phyloP scores from a whole-genome alignment of 2,113 vertebrate species.

The Equus przewalskii region DNA sequence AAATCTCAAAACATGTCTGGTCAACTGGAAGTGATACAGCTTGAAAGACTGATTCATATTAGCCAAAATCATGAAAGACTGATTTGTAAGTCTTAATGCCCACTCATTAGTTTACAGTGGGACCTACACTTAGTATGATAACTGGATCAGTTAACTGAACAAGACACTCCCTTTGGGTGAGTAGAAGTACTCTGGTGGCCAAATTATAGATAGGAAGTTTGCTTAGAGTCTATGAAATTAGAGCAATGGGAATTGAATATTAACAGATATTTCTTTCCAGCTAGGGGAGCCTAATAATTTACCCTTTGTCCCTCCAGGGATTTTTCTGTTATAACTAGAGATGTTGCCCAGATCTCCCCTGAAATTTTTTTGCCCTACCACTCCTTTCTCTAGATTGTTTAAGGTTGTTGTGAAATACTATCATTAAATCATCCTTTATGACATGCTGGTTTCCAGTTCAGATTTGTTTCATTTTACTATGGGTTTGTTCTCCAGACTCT shows the following conservation, averaged over 20 bases:
- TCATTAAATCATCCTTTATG: neutral
- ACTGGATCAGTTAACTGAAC: neutral
- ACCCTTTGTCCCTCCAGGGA: neutral
- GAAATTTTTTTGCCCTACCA: neutral
- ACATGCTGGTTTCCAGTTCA: neutral
- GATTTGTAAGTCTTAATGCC: slow-evolving; percentile 15
- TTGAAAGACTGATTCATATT: neutral
- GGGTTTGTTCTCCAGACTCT: neutral
- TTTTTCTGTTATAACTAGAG: slow-evolving; percentile 15
- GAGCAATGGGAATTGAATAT: slow-evolving; percentile 60
- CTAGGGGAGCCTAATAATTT: neutral
- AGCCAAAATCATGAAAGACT: slow-evolving; percentile 30
- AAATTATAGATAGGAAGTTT: slow-evolving; percentile 54
- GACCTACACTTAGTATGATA: neutral
- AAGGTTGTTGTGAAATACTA: neutral
- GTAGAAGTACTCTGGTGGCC: slow-evolving; percentile 27
- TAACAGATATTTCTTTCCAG: slow-evolving; percentile 56
- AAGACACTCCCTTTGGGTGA: slow-evolving; percentile 15
- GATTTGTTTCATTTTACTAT: neutral
- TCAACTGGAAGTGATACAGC: neutral
- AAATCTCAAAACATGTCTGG: neutral
- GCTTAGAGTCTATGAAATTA: slow-evolving; percentile 49
- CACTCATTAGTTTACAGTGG: slow-evolving; percentile 3
- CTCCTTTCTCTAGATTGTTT: neutral
- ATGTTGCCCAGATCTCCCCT: neutral